phyloP scores from a whole-genome alignment of 2,888 invertebrate species.

The Yponomeuta plumbellus region DNA sequence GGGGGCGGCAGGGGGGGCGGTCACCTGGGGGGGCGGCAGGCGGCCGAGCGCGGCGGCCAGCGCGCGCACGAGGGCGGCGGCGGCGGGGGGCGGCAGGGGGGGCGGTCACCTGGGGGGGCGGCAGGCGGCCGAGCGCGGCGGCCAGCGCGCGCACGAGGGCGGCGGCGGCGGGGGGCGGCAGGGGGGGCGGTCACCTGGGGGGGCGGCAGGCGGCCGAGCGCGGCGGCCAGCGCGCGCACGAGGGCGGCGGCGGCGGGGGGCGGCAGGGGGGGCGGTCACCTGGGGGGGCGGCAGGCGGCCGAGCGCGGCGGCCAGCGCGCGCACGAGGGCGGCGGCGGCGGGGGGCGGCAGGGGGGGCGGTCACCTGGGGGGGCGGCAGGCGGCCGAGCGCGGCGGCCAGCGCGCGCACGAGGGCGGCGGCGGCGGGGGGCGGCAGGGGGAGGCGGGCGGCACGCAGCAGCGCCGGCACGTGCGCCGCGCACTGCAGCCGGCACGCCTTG shows the following conservation, averaged over 20 bases:
- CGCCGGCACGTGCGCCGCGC: slow-evolving; percentile 84
- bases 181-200: slow-evolving; percentile 84
- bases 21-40: slow-evolving; percentile 30
- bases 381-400: slow-evolving; percentile 70
- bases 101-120: slow-evolving; percentile 46
- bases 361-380: slow-evolving; percentile 67
- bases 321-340: background rate
- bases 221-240: slow-evolving; percentile 80
- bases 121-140: slow-evolving; percentile 66
- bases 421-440: slow-evolving; percentile 83
- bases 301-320: slow-evolving; percentile 25
- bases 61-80: background rate
- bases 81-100: background rate
- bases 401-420: slow-evolving; percentile 85
- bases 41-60: background rate
- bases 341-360: slow-evolving; percentile 10
- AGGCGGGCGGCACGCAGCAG: slow-evolving; percentile 85
- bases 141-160: slow-evolving; percentile 61
- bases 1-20: slow-evolving; percentile 48
- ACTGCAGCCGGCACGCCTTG: slow-evolving; percentile 85
- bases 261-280: slow-evolving; percentile 79
- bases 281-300: slow-evolving; percentile 30
- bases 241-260: slow-evolving; percentile 86
- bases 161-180: slow-evolving; percentile 28
- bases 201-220: slow-evolving; percentile 68